Evolutionary conservation across 2,888 invertebrate genomes (phyloP).

Genomic region (Tortrix viridana): DNA sequence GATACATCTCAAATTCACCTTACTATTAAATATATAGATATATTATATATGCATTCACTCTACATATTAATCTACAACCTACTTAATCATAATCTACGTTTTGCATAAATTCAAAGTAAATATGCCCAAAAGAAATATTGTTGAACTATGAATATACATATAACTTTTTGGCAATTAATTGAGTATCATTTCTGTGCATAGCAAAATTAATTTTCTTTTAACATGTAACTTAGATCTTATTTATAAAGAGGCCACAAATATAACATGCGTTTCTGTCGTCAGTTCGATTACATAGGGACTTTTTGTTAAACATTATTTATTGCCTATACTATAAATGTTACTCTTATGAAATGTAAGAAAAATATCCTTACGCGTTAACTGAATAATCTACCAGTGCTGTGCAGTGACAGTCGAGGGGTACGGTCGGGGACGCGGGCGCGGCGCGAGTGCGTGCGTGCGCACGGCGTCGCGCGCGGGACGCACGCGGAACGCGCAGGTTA

Average conservation of each 20-base stretch:
- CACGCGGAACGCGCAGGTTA: conserved; percentile 1
- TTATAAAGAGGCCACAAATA: conserved; percentile 84
- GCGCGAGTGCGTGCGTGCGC: conserved; percentile 21
- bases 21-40: conserved; percentile 80
- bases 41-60: conserved; percentile 83
- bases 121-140: conserved; percentile 85
- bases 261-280: conserved; percentile 84
- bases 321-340: conserved; percentile 82
- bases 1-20: conserved; percentile 84
- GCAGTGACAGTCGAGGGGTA: conserved; percentile 73
- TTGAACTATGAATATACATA: conserved; percentile 84
- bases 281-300: conserved; percentile 84
- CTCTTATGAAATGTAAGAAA: conserved; percentile 82
- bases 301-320: conserved; percentile 82
- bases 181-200: conserved; percentile 86
- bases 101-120: conserved; percentile 84
- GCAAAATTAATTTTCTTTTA: conserved; percentile 83
- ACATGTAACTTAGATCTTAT: conserved; percentile 84
- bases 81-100: conserved; percentile 83
- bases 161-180: conserved; percentile 85
- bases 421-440: conserved; percentile 47
- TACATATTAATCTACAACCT: conserved; percentile 83
- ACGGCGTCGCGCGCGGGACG: conserved; percentile 23
- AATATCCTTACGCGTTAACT: conserved; percentile 82
- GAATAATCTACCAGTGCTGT: conserved; percentile 83